These are phyloP conservation scores for Rhabditophanes sp. DNA, from an alignment of 2,888 invertebrate species.

Conservation along the genomic window DNA sequence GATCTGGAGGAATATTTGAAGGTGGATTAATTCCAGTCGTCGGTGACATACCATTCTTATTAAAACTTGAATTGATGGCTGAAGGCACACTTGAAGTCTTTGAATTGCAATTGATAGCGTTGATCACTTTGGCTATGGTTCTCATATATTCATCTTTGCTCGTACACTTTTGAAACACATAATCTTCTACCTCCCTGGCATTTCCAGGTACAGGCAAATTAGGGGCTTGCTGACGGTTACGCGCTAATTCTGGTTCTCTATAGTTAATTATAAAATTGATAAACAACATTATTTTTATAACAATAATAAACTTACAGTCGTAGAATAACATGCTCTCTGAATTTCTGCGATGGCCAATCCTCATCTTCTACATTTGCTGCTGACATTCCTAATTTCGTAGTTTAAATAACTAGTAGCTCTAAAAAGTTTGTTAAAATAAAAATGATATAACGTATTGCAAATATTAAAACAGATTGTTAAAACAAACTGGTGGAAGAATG, in stretches of 20 bases:
- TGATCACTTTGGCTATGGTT: slow-evolving; percentile 42
- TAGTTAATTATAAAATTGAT: not conserved
- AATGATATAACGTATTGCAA: too few species aligned
- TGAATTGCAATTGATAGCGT: slow-evolving; percentile 43
- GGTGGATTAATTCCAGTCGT: slow-evolving; percentile 4
- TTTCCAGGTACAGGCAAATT: slow-evolving; percentile 42
- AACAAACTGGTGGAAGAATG: too few species aligned
- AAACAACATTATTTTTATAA: not conserved
- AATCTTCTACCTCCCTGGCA: slow-evolving; percentile 41
- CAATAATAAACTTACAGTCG: slow-evolving; percentile 28
- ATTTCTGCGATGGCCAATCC: slow-evolving; percentile 42
- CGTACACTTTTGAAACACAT: slow-evolving; percentile 41
- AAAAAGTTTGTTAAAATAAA: too few species aligned
- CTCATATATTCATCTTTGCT: slow-evolving; percentile 43
- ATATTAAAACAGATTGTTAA: too few species aligned
- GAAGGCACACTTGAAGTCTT: slow-evolving; percentile 36
- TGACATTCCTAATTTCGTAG: too few species aligned
- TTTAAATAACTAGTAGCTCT: too few species aligned
- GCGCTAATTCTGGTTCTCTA: slow-evolving; percentile 41
- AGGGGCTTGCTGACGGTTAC: slow-evolving; percentile 42
- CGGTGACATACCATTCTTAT: slow-evolving; percentile 1
- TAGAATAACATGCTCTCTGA: slow-evolving; percentile 41
- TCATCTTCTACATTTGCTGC: too few species aligned
- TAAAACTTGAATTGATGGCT: slow-evolving; percentile 1
- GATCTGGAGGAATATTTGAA: slow-evolving; percentile 19